Conservation (phyloP, 2,888 invertebrate genomes). For the Cyrtodaria siliqua region DNA sequence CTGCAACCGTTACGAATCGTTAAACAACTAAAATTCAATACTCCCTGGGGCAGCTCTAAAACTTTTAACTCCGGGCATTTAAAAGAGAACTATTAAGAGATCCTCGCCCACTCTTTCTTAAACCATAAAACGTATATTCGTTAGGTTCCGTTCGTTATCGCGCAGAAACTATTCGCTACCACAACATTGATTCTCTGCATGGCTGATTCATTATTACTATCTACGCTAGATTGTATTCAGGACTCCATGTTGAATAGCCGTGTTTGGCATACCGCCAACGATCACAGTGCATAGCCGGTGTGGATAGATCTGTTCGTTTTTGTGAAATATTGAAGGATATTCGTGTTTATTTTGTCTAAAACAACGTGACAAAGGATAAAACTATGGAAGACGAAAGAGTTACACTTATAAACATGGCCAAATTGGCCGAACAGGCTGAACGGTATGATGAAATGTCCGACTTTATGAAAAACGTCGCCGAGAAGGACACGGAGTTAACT, state of each 20-base stretch:
- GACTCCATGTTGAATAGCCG: slow-evolving; percentile 35
- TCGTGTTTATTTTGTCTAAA: background rate
- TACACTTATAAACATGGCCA: slow-evolving; percentile 90
- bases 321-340: background rate
- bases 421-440: slow-evolving; percentile 99
- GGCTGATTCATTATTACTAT: slow-evolving; percentile 5
- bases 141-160: no score
- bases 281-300: background rate
- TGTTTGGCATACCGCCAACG: slow-evolving; percentile 45
- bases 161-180: slow-evolving; percentile 26
- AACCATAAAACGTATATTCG: no score
- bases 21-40: no score
- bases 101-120: no score
- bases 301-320: background rate
- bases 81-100: no score
- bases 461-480: slow-evolving; percentile 90
- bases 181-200: slow-evolving; percentile 15
- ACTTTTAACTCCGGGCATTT: no score
- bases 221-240: background rate
- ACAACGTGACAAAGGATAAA: background rate
- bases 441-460: slow-evolving; percentile 99
- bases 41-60: no score
- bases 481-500: slow-evolving; percentile 93
- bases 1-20: no score
- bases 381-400: slow-evolving; percentile 35